Evolutionary conservation across 2,113 vertebrate genomes (phyloP).

Genomic region (Mesitornis unicolor): DNA sequence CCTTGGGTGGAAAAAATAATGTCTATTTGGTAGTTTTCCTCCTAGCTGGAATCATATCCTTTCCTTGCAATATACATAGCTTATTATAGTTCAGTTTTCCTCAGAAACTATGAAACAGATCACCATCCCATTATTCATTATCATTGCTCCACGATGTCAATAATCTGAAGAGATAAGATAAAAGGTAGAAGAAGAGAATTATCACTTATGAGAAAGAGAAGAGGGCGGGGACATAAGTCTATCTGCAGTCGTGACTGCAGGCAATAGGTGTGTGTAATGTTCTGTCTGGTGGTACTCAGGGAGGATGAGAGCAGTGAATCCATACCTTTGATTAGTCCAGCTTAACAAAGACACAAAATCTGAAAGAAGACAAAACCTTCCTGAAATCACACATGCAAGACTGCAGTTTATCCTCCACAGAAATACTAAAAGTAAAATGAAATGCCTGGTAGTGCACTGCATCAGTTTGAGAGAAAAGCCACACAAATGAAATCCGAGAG

Average conservation of each 20-base stretch:
- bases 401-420: not conserved
- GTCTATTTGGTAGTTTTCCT: not conserved
- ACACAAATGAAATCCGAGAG: not conserved
- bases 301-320: not conserved
- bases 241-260: not conserved
- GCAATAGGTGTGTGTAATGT: not conserved
- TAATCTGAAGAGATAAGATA: not conserved
- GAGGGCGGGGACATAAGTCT: accelerated
- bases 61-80: not conserved
- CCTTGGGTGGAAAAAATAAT: not conserved
- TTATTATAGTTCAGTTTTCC: not conserved
- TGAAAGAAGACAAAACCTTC: not conserved
- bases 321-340: not conserved
- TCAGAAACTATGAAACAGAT: not conserved
- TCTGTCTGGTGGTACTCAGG: not conserved
- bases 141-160: not conserved
- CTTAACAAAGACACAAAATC: not conserved
- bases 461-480: not conserved
- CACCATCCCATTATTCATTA: not conserved
- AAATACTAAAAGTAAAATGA: not conserved
- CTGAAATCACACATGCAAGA: not conserved
- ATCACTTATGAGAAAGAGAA: not conserved
- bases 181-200: not conserved
- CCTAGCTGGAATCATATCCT: not conserved
- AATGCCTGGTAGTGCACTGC: not conserved